Base-by-base conservation (phyloP, 1,140 invertebrate species). In the Micrasema minimum region DNA sequence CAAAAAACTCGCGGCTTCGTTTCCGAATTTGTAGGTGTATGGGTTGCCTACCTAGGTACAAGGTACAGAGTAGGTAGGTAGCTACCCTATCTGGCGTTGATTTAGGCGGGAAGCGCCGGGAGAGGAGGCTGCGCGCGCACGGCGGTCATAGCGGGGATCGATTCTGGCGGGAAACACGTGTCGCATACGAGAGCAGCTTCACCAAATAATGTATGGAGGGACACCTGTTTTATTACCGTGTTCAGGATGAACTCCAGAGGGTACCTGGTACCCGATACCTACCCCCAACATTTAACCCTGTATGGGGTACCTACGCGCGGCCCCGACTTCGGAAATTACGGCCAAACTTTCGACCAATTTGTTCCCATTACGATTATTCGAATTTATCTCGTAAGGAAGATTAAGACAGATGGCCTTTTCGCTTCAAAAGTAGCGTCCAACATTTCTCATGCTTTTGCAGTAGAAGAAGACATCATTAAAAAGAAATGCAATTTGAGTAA, bases 131-230 rank as follows among this genome's bases (percentile, higher is more conserved):
- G 35, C 45, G 43, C 57, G 51, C 68, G 50, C 69, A 62, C 26
- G 23, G 1, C 50, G 26, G 26, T 7, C 26, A 31, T 31, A 35
- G 18, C 18, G 26, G 18, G 41, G 66, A 75, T 75, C 73, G 73
- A 75, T 75, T 72, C 68, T 74, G 69, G 72, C 69, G 73, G 69
- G 69, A 75, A 75, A 71, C 73, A 75, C 73, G 73, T 75, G 73
- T 66, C 57, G 73, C 73, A 72, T 72, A 68, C 71, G 41, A 22
- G 57, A 72, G 59, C 48, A 64, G 37, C 31, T n/a, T 61, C 53
- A 46, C 67, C 51, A 57, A 68, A 57, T 57, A 18, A 68, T 57
- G 43, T 51, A 68, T 51, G 38, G 35, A 53, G 48, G 45, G 48
- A 66, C 45, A 53, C 64, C 64, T 66, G 38, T 68, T 57, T 68